Conservation (phyloP, 2,797 vertebrate species). For the Pangasius macronema region DNA sequence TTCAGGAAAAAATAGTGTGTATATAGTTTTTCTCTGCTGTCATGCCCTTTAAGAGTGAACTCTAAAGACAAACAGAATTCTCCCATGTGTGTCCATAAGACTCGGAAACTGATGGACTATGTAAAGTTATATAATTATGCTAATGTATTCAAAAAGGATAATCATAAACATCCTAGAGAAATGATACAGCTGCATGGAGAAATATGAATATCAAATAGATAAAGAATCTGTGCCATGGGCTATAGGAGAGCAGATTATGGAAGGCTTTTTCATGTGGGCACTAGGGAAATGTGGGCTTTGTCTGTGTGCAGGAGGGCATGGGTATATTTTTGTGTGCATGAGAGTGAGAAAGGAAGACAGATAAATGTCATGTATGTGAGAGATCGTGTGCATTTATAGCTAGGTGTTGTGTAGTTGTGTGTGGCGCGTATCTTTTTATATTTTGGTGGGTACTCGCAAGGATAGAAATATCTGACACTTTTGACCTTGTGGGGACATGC, state of each 20-base stretch:
- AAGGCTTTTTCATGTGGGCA: conserved; percentile 47
- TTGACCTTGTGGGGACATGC: neutral
- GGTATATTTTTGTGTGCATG: conserved; percentile 19
- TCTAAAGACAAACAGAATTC: conserved; percentile 27
- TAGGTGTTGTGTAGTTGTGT: conserved; percentile 10
- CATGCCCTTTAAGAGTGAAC: conserved; percentile 31
- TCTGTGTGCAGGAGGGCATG: conserved; percentile 41
- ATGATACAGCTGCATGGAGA: conserved; percentile 40
- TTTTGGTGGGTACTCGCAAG: neutral
- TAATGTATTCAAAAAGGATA: conserved; percentile 47
- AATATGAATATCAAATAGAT: conserved; percentile 48
- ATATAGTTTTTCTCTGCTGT: neutral
- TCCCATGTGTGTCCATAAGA: conserved; percentile 34
- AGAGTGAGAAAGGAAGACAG: neutral
- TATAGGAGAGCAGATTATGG: conserved; percentile 42
- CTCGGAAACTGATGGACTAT: conserved; percentile 38
- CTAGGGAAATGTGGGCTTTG: conserved; percentile 50
- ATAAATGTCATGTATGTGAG: conserved; percentile 11
- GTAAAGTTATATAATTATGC: conserved; percentile 41
- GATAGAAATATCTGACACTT: neutral
- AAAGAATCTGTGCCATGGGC: conserved; percentile 44
- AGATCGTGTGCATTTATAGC: conserved; percentile 9
- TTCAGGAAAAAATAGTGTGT: neutral
- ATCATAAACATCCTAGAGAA: conserved; percentile 49
- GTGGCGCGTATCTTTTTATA: conserved; percentile 15